phyloP scores from a whole-genome alignment of 1,140 invertebrate genomes.

The Propsilocerus akamusi region DNA sequence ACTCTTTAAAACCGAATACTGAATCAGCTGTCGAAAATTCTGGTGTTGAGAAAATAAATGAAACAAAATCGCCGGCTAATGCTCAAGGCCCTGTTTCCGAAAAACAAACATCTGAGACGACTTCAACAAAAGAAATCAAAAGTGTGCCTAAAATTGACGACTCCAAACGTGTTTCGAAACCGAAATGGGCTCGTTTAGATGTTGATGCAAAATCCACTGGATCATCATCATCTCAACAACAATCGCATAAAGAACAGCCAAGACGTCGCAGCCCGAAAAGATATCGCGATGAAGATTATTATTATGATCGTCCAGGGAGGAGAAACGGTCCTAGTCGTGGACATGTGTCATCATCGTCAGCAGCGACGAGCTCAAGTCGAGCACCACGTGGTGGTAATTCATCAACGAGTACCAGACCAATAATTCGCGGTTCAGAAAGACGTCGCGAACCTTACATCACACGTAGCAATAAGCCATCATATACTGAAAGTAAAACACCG shows the following conservation, averaged over 20 bases:
- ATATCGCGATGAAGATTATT: background rate
- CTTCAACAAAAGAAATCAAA: background rate
- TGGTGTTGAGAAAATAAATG: too few species aligned
- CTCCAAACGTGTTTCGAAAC: background rate
- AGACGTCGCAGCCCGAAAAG: background rate
- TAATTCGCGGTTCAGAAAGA: too few species aligned
- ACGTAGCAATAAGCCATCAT: background rate
- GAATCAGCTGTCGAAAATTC: too few species aligned
- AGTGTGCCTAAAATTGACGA: slow-evolving; percentile 1
- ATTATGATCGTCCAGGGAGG: background rate
- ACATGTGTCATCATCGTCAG: background rate
- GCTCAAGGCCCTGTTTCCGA: background rate
- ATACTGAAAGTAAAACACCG: background rate
- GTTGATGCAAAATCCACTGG: background rate
- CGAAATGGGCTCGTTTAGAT: background rate
- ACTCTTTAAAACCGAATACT: background rate
- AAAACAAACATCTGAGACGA: background rate
- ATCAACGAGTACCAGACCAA: too few species aligned
- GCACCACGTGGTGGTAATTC: background rate
- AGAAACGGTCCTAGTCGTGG: background rate
- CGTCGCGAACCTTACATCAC: background rate
- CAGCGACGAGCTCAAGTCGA: background rate
- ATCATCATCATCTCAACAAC: background rate
- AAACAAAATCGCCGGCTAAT: background rate
- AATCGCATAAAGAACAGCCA: too few species aligned